These are phyloP conservation scores for Drosophila setifemur DNA, from an alignment of 1,140 invertebrate genomes.

Conservation along the genomic window DNA sequence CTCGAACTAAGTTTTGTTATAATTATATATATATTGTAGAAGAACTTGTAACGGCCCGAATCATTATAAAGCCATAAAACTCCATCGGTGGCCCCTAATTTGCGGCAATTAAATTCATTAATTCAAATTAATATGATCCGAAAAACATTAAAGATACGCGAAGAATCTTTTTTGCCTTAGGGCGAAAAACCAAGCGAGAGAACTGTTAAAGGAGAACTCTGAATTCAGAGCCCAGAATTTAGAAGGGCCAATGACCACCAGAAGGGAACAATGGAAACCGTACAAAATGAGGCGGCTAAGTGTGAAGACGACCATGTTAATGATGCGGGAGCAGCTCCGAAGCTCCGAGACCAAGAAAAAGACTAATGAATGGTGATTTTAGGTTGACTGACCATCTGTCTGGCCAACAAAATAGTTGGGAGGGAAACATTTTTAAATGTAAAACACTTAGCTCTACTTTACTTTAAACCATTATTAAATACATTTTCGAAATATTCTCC, in stretches of 20 bases:
- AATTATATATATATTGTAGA: conserved; percentile 63
- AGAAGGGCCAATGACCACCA: conserved; percentile 71
- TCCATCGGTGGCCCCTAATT: conserved; percentile 51
- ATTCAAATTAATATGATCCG: conserved; percentile 78
- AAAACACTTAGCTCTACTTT: no score
- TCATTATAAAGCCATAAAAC: conserved; percentile 60
- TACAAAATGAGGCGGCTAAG: conserved; percentile 42
- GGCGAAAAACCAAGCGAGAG: conserved; percentile 14
- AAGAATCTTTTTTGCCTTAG: conserved; percentile 29
- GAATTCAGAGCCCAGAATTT: no score
- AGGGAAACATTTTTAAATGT: no score
- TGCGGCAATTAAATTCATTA: conserved; percentile 77
- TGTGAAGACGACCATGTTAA: conserved; percentile 74
- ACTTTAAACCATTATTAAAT: no score
- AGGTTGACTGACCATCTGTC: conserved; percentile 14
- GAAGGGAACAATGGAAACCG: conserved; percentile 52
- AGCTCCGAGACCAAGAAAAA: conserved; percentile 8
- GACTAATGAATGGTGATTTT: conserved; percentile 54
- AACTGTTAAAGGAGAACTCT: conserved; percentile 30
- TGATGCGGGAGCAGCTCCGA: conserved; percentile 40
- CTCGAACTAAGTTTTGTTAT: conserved; percentile 15
- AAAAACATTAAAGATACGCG: conserved; percentile 54
- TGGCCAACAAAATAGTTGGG: conserved; percentile 7
- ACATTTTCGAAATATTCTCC: no score
- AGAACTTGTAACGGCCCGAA: conserved; percentile 50